These are phyloP conservation scores for Peromyscus eremicus DNA, from an alignment of 2,797 vertebrate species.

Conservation along the genomic window DNA sequence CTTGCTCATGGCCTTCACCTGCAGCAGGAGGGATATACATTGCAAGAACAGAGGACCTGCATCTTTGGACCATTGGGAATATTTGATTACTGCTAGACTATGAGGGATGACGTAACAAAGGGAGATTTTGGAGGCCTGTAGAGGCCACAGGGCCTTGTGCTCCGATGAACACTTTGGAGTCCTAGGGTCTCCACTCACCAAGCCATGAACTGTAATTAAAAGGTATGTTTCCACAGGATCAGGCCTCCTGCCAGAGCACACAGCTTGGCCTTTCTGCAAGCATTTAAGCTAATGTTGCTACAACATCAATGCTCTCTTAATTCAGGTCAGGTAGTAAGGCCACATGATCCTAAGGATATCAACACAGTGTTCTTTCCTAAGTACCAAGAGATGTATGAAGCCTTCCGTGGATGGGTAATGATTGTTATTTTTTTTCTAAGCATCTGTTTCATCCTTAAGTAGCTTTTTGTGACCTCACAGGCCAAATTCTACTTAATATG, in stretches of 20 bases:
- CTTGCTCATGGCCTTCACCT: neutral
- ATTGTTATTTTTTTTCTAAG: neutral
- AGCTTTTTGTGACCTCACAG: neutral
- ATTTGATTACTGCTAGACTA: neutral
- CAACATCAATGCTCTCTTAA: fast-evolving
- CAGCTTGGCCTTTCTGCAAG: neutral
- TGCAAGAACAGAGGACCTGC: neutral
- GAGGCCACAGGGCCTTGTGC: fast-evolving
- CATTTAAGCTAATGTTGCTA: no score
- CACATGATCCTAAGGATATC: neutral
- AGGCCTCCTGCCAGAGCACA: neutral
- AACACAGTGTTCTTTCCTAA: neutral
- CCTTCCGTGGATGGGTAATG: neutral
- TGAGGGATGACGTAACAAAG: neutral
- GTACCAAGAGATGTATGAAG: neutral
- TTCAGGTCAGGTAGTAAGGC: neutral
- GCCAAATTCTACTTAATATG: neutral
- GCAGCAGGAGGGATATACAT: fast-evolving
- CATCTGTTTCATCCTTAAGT: conserved; percentile 43
- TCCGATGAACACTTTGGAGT: neutral
- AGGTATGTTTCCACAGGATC: neutral
- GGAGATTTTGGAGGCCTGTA: neutral
- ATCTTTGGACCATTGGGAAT: neutral
- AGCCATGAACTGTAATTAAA: neutral
- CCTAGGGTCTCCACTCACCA: neutral